These are phyloP conservation scores for Dicerorhinus sumatrensis DNA, from an alignment of 2,113 vertebrate genomes.

Conservation along the genomic window DNA sequence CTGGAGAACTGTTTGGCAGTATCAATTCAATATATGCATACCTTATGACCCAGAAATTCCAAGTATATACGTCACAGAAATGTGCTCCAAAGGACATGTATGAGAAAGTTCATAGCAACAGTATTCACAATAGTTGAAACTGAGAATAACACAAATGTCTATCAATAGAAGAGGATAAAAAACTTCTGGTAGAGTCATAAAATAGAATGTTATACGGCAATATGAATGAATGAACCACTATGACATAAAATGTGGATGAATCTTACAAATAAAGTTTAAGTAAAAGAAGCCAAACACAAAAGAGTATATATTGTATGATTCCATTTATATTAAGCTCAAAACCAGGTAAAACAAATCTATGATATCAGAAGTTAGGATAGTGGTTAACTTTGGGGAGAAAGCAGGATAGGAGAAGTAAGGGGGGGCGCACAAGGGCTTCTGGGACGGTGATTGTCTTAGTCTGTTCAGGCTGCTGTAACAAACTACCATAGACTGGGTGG, in stretches of 20 bases:
- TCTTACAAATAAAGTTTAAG: constrained; percentile 20
- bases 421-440: background rate
- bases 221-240: background rate
- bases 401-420: background rate
- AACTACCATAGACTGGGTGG: background rate
- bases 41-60: background rate
- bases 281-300: background rate
- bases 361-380: background rate
- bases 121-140: background rate
- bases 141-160: background rate
- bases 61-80: background rate
- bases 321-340: background rate
- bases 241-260: background rate
- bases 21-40: background rate
- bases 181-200: background rate
- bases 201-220: background rate
- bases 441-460: background rate
- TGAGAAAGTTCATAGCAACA: background rate
- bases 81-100: background rate
- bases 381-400: background rate
- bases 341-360: background rate
- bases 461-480: background rate
- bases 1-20: background rate
- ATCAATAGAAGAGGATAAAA: background rate
- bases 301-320: background rate